Evolutionary conservation across 2,113 vertebrate species (phyloP).

Genomic region (Leucopternis melanops): DNA sequence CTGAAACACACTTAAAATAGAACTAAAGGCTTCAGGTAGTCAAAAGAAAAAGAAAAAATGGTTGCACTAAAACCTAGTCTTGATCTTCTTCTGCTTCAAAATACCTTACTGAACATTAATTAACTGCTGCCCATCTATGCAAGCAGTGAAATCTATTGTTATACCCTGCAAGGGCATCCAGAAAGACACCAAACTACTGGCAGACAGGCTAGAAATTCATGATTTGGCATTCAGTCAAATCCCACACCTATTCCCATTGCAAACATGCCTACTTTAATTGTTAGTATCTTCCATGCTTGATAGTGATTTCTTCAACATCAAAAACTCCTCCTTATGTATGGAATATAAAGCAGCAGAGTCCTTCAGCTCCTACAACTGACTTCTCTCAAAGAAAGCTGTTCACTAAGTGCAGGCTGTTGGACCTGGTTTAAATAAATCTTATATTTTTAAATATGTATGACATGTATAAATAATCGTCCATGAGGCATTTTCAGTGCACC

Average conservation of each 20-base stretch:
- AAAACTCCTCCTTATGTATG: neutral
- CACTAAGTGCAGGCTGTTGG: neutral
- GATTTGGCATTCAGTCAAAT: slow-evolving; percentile 46
- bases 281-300: neutral
- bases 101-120: neutral
- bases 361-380: neutral
- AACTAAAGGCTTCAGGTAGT: neutral
- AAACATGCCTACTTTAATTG: neutral
- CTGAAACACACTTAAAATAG: neutral
- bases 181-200: slow-evolving; percentile 51
- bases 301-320: neutral
- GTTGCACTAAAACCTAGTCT: neutral
- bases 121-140: neutral
- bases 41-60: neutral
- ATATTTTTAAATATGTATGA: neutral
- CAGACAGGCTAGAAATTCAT: slow-evolving; percentile 31
- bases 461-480: neutral
- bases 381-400: neutral
- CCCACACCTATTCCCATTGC: slow-evolving; percentile 15
- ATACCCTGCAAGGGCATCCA: slow-evolving; percentile 36
- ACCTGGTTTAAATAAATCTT: neutral
- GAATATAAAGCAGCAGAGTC: neutral
- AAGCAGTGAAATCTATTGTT: slow-evolving; percentile 11
- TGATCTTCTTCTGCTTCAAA: neutral
- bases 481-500: neutral